These are phyloP conservation scores for Hydriomena furcata DNA, from an alignment of 2,888 invertebrate species.

Conservation along the genomic window DNA sequence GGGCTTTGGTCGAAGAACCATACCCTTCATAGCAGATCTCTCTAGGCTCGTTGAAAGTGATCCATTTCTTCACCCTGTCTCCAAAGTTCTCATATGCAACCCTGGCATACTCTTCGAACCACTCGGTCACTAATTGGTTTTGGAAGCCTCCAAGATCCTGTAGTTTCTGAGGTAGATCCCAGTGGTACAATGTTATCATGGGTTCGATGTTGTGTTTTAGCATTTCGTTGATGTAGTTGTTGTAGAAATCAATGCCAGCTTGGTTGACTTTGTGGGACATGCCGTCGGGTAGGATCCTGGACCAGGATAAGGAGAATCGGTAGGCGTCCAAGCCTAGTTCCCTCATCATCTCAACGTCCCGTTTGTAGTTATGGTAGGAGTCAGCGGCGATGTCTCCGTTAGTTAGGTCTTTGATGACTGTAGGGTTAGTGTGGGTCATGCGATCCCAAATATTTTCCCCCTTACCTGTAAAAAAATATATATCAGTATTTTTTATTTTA, in stretches of 20 bases:
- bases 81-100: conserved; percentile 81
- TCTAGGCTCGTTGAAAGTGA: conserved; percentile 88
- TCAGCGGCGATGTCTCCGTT: conserved; percentile 86
- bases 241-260: conserved; percentile 78
- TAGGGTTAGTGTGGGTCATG: conserved; percentile 46
- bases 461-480: conserved; percentile 70
- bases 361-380: conserved; percentile 83
- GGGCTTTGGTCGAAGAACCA: conserved; percentile 54
- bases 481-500: no score
- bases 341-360: conserved; percentile 82
- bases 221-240: conserved; percentile 73
- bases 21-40: conserved; percentile 72
- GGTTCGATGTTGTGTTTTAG: conserved; percentile 76
- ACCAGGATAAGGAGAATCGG: conserved; percentile 81
- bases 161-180: conserved; percentile 61
- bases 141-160: conserved; percentile 87
- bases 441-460: conserved; percentile 79
- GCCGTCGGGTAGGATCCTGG: conserved; percentile 67
- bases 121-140: conserved; percentile 84
- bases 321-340: conserved; percentile 79
- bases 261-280: conserved; percentile 65
- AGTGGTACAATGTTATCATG: conserved; percentile 72
- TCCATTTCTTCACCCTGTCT: conserved; percentile 86
- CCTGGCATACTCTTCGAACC: conserved; percentile 85
- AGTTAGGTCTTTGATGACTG: conserved; percentile 43